These are phyloP conservation scores for Microcebus murinus DNA, from an alignment of 2,113 vertebrate species.

Conservation along the genomic window DNA sequence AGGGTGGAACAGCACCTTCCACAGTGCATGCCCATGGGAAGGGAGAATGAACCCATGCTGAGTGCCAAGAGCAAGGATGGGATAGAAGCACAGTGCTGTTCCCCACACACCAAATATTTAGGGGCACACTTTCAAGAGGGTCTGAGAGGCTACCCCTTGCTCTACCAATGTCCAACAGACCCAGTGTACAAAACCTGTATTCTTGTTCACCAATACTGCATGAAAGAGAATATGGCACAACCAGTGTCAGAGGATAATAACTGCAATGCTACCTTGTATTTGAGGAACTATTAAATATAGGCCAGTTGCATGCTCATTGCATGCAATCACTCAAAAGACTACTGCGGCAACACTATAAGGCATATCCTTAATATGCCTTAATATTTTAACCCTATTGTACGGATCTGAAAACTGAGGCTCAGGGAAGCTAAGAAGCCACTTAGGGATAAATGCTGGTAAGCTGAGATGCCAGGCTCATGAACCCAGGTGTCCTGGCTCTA, in stretches of 20 bases:
- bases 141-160: background rate
- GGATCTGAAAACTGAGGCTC: background rate
- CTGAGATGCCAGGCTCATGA: background rate
- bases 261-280: background rate
- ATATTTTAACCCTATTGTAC: background rate
- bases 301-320: background rate
- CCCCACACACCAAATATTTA: background rate
- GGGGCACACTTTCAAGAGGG: too few species aligned
- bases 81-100: background rate
- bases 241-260: background rate
- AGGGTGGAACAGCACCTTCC: accelerated
- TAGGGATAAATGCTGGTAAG: too few species aligned
- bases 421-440: background rate
- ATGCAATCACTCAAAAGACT: background rate
- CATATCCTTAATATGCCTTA: background rate
- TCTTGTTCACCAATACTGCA: background rate
- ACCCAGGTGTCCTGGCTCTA: background rate
- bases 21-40: too few species aligned
- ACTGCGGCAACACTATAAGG: background rate
- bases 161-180: too few species aligned
- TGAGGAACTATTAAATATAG: background rate
- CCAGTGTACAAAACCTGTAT: too few species aligned
- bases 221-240: background rate
- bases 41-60: background rate
- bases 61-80: accelerated